Base-by-base conservation (phyloP, 2,888 invertebrate species). In the Rotaria sp. region DNA sequence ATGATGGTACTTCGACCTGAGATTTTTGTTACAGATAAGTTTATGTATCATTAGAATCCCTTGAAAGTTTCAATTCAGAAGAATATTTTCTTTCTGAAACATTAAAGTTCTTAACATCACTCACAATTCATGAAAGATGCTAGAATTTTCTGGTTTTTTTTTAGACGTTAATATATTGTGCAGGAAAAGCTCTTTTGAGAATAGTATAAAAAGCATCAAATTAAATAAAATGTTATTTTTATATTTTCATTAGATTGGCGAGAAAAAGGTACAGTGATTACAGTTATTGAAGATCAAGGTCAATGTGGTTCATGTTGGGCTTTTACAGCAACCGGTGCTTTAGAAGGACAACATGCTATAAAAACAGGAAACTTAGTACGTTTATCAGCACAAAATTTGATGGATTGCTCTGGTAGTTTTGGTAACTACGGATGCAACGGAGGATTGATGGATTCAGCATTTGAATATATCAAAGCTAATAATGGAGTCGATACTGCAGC, bases 371-470 rank as follows among this genome's bases (percentile, higher is more conserved):
- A 93, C 88, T 92, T 96, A 86, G 93, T 95, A 50, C 95, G 95
- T 0, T 93, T 96, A 26, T 96, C 95, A 88, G 96, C 96, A 92
- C 96, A 96, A 92, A 96, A 96, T 92, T 92, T 96, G 88, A 93
- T 96, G 87, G 96, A 96, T 92, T 96, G 96, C 90, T 95, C 96
- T 87, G 89, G 91, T 7, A 92, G 93, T 88, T 96, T 94, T 87
- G 89, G 90, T 80, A 96, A 96, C 92, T 94, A 95, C 90, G 96
- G 96, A 85, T 96, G 96, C 92, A 94, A 94, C 89, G 96, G 96
- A 85, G 96, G 88, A 15, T 55, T 87, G 3, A 88, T 88, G 88
- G 88, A 88, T 59, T 11, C 57, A 15, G 88, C 88, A 35, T 88
- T 88, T 59, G 15, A 59, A 41, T 88, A 88, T 80, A 87, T 88